Base-by-base conservation (phyloP, 1,140 invertebrate species). In the Hycleus cichorii region DNA sequence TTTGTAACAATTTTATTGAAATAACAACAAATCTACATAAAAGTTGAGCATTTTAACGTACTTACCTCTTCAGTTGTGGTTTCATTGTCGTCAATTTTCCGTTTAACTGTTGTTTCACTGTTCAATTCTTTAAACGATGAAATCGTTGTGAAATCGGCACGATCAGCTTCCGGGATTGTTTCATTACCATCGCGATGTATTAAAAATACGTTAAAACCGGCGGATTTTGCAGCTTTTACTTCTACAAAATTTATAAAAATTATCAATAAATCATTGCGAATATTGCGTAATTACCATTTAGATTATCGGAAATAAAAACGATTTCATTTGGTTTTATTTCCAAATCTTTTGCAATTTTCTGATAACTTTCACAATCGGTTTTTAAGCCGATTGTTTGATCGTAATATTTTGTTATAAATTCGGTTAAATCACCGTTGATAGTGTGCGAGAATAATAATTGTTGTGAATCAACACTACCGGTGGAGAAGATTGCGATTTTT, bases 401-500 rank as follows among this genome's bases (percentile, higher is more conserved):
- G 74, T 93, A 97, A 74, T 92, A 85, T 12, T 84, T 89, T 58
- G 80, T 83, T 40, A 97, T 85, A 51, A 84, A 79, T 75, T 84
- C 70, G 47, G 83, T 75, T 57, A 97, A 69, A 76, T 97, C 84
- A 10, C 93, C 94, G 44, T 83, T 76, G 27, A 76, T 73, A 12
- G 91, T 86, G 72, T 95, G 76, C 1, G 78, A 77, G 73, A 96
- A 95, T 3, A 97, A 78, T 7, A 95, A 77, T 72, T 94, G 91
- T 74, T 98, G 95, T 39, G 93, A 90, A 68, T 89, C 84, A 0
- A 93, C 83, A 64, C 90, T 95, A 45, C 94, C 95, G 49, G 93
- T 95, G 0, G 93, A 97, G 69, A 93, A 98, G 47, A 96, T 84
- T 66, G 88, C 93, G 39, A 97, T 75, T 62, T 83, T 81, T 53